Base-by-base conservation (phyloP, 2,888 invertebrate genomes). In the Acrobasis repandana region DNA sequence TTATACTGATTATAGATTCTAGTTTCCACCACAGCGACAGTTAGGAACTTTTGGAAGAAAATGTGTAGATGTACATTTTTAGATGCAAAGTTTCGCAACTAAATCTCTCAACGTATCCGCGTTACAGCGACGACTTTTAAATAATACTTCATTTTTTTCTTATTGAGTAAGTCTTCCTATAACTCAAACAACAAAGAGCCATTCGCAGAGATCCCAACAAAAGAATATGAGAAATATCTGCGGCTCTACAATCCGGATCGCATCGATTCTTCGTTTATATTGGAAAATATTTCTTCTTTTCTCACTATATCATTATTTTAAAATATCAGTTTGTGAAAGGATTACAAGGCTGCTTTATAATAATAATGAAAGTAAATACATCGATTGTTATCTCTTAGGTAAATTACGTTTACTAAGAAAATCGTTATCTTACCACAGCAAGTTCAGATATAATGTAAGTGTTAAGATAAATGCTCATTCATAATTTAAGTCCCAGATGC, bases 201-300 rank as follows among this genome's bases (percentile, higher is more conserved):
- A 83, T 73, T 83, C 83, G 82, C 79, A 75, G 78, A 75, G 80
- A 80, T 83, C 75, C 76, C 77, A 79, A 90, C 90, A 90, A 90
- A 90, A 85, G 88, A 88, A 88, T 87, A 87, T 88, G 84, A 86
- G 85, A 86, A 88, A 88, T 89, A 88, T 87, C 83, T 83, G 76
- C 82, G 78, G 79, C 73, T 77, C 78, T 78, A 82, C 85, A 85
- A 85, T 85, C 79, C 76, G 82, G 79, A 85, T 82, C 83, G 84
- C 78, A 83, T 85, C 80, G 81, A 80, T 82, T 79, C 80, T 83
- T 79, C 79, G 77, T 76, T 82, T 82, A 83, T 85, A 87, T 85
- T 82, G 83, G 83, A 86, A 82, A 85, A 88, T 84, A 88, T 87
- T 85, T 86, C 80, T 80, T 82, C 77, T 78, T 75, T 69, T 75